These are phyloP conservation scores for Heptranchias perlo DNA, from an alignment of 2,113 vertebrate species.

Conservation along the genomic window DNA sequence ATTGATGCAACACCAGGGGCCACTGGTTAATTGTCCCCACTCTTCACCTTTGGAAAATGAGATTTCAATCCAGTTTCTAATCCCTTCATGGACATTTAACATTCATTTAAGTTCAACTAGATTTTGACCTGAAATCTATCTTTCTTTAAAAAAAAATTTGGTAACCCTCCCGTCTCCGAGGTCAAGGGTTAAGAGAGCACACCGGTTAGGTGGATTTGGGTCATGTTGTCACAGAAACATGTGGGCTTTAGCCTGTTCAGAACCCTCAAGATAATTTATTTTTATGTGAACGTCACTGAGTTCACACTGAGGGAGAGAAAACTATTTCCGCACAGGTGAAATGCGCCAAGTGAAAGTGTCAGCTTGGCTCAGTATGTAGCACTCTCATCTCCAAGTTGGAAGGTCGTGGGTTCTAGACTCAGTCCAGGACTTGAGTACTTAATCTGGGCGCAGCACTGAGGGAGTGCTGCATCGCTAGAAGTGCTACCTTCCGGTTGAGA, in stretches of 20 bases:
- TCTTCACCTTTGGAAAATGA: constrained; percentile 13
- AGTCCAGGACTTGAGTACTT: no score
- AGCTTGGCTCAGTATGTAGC: background rate
- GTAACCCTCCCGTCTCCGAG: background rate
- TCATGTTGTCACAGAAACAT: background rate
- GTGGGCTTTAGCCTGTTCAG: background rate
- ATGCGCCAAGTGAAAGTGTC: background rate
- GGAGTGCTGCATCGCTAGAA: no score
- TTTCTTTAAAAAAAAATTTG: background rate
- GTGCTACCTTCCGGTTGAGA: no score
- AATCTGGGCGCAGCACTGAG: no score
- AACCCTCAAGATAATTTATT: background rate
- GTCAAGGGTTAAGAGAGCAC: background rate
- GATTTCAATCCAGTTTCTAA: background rate
- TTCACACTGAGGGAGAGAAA: background rate
- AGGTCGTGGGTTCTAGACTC: background rate
- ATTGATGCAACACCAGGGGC: background rate
- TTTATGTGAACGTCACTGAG: background rate
- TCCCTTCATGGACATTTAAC: background rate
- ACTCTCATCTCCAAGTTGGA: background rate
- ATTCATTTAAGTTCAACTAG: background rate
- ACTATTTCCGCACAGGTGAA: no score
- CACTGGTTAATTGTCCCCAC: background rate
- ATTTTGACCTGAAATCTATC: background rate
- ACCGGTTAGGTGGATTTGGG: background rate